A percentile compares a stretch with the other conserved stretches of the same genome.
These are phyloP conservation scores for Atrina japonica DNA, from an alignment of 2,888 invertebrate species.

Conservation along the genomic window DNA sequence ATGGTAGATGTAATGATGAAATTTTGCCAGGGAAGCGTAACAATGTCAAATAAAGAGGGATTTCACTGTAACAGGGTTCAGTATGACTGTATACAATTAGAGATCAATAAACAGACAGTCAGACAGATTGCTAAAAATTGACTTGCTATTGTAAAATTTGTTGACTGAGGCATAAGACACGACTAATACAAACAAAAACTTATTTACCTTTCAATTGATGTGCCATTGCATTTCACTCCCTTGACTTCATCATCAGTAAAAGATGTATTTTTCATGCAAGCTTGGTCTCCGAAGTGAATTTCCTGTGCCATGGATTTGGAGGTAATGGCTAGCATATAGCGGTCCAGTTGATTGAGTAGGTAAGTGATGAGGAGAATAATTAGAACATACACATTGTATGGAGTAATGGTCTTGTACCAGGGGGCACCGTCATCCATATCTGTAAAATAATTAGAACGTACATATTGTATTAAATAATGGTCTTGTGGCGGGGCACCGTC, in stretches of 20 bases:
- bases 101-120: no score
- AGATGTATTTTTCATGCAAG: conserved; percentile 68
- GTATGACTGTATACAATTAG: no score
- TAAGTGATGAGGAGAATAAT: conserved; percentile 73
- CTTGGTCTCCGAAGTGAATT: conserved; percentile 76
- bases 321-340: conserved; percentile 76
- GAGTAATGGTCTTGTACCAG: conserved; percentile 40
- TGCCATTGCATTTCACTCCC: conserved; percentile 57
- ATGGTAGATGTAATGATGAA: no score
- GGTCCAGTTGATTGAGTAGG: conserved; percentile 77
- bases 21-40: no score
- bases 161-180: no score
- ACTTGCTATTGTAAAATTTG: no score
- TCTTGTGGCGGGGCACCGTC: no score
- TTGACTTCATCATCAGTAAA: conserved; percentile 48
- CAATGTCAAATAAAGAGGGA: no score
- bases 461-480: no score
- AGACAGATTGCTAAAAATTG: no score
- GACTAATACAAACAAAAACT: no score
- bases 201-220: conserved; percentile 42
- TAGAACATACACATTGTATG: conserved; percentile 74
- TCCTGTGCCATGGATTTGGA: conserved; percentile 76
- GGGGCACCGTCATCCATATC: background rate
- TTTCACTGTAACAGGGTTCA: no score
- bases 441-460: background rate